These are phyloP conservation scores for Siniperca scherzeri DNA, from an alignment of 2,797 vertebrate species.

Conservation along the genomic window DNA sequence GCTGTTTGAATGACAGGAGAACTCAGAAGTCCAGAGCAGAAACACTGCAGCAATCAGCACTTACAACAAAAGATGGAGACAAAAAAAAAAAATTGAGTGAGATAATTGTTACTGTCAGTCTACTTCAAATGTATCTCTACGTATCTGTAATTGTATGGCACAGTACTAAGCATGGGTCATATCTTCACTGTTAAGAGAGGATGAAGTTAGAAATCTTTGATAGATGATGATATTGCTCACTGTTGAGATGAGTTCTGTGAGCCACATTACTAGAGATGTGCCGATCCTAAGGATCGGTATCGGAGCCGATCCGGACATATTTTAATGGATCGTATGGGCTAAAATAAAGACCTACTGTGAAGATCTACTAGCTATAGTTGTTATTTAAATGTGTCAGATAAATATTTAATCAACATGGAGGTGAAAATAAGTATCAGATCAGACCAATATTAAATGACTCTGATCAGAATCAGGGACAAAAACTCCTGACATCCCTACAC, in stretches of 20 bases:
- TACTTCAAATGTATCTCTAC: background rate
- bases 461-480: background rate
- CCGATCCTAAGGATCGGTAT: no score
- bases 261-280: background rate
- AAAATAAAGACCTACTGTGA: no score
- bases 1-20: slow-evolving; percentile 29
- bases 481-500: background rate
- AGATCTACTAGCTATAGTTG: no score
- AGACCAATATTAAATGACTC: background rate
- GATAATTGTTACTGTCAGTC: background rate
- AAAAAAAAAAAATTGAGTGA: background rate
- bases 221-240: background rate
- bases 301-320: no score
- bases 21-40: slow-evolving; percentile 10
- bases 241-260: slow-evolving; percentile 5
- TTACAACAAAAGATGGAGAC: slow-evolving; percentile 18
- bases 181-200: background rate
- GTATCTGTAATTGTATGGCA: background rate
- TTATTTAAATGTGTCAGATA: background rate
- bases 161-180: background rate
- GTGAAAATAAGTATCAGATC: background rate
- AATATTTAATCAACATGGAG: background rate
- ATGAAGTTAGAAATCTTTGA: background rate
- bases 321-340: no score
- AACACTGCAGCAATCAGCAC: slow-evolving; percentile 1